A percentile compares a stretch with the other conserved stretches of the same genome.
These are phyloP conservation scores for Actinopyga echinites DNA, from an alignment of 53 echinoderm and acorn worm species.

Conservation along the genomic window DNA sequence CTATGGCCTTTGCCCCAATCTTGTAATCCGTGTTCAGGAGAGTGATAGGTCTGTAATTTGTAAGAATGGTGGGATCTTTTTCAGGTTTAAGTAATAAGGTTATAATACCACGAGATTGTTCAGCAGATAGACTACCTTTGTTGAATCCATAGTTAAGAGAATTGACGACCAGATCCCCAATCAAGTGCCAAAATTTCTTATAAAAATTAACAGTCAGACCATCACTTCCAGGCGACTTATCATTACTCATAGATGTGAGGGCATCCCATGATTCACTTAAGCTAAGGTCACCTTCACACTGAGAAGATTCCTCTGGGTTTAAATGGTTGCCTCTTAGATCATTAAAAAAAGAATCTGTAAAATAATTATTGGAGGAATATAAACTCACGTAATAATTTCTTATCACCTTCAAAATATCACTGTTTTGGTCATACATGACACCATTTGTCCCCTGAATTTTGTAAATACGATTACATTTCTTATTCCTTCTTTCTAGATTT, in stretches of 20 bases:
- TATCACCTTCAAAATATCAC: neutral
- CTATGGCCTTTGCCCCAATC: neutral
- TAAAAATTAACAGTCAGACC: too few relatives aligned
- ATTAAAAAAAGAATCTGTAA: neutral
- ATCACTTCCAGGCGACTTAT: too few relatives aligned
- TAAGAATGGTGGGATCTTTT: neutral
- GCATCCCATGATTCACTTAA: neutral
- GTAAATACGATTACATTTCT: neutral
- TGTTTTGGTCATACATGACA: neutral
- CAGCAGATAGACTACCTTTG: neutral
- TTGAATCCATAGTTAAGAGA: neutral
- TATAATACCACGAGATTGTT: slow-evolving; percentile 6
- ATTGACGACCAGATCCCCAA: too few relatives aligned
- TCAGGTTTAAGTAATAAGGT: too few relatives aligned
- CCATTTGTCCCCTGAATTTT: neutral
- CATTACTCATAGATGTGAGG: neutral
- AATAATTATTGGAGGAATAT: neutral
- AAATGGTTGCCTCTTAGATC: neutral
- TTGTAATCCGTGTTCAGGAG: too few relatives aligned
- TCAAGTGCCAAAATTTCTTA: too few relatives aligned
- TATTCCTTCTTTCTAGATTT: too few relatives aligned
- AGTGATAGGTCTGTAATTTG: neutral
- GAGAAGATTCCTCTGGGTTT: neutral
- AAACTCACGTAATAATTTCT: neutral
- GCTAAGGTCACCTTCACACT: neutral